These are phyloP conservation scores for Numenius arquata DNA, from an alignment of 2,113 vertebrate genomes.

Conservation along the genomic window DNA sequence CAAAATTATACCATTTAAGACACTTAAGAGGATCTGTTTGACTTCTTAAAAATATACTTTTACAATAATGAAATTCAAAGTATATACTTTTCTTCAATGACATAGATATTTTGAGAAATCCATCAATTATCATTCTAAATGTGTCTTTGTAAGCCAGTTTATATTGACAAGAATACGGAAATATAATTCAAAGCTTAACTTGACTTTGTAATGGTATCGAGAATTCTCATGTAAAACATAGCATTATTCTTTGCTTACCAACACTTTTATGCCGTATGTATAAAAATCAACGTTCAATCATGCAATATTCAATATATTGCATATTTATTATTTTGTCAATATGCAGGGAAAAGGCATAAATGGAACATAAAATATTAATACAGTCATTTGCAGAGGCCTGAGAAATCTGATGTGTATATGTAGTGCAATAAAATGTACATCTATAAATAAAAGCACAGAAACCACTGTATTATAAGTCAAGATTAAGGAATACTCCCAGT, in stretches of 20 bases:
- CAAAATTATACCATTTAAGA: conserved; percentile 40
- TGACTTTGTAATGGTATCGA: neutral
- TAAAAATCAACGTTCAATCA: neutral
- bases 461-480: conserved; percentile 6
- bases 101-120: conserved; percentile 44
- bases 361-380: neutral
- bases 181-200: neutral
- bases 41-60: conserved; percentile 42
- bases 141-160: conserved; percentile 4
- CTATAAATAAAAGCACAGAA: neutral
- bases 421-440: neutral
- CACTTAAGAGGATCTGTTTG: conserved; percentile 31
- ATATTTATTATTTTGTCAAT: neutral
- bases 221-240: neutral
- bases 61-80: conserved; percentile 27
- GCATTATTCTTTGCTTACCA: neutral
- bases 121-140: conserved; percentile 17
- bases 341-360: neutral
- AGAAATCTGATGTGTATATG: neutral
- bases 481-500: conserved; percentile 50
- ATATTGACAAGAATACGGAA: conserved; percentile 25
- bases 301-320: neutral
- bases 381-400: neutral
- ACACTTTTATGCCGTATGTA: neutral
- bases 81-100: neutral